These are phyloP conservation scores for Meda fulgida DNA, from an alignment of 2,797 vertebrate genomes.

Conservation along the genomic window DNA sequence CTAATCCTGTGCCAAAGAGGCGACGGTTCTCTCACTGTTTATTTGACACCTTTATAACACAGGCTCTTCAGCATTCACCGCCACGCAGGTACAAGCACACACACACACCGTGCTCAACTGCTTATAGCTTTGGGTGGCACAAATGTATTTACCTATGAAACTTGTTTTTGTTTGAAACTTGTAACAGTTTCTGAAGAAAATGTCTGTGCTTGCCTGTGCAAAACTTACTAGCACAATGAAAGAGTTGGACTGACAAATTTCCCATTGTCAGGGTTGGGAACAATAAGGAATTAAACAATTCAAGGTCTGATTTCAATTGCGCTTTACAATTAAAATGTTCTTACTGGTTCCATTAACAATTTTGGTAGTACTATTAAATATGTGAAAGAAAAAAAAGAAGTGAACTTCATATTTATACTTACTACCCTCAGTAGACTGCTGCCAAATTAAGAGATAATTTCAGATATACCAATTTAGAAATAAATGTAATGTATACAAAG, in stretches of 20 bases:
- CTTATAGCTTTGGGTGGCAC: neutral
- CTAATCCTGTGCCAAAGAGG: constrained; percentile 23
- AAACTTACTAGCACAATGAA: neutral
- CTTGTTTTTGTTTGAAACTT: neutral
- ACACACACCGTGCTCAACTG: neutral
- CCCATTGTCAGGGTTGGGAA: neutral
- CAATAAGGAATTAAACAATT: neutral
- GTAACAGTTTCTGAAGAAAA: constrained; percentile 1
- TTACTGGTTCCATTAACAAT: neutral
- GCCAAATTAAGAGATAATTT: too few species aligned
- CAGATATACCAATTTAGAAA: too few species aligned
- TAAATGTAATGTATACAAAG: too few species aligned
- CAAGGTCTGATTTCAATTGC: neutral
- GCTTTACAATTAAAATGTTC: neutral
- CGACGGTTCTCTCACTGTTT: constrained; percentile 31
- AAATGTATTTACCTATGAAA: neutral
- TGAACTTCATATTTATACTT: too few species aligned
- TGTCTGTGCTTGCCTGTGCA: neutral
- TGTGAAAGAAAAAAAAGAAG: too few species aligned
- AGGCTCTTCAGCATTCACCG: constrained; percentile 14
- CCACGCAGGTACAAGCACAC: neutral
- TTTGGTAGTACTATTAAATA: too few species aligned
- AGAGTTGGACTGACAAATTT: neutral
- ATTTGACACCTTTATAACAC: constrained; percentile 48
- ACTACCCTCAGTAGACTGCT: too few species aligned